phyloP scores from a whole-genome alignment of 1,140 invertebrate species.

The Papilio polytes region DNA sequence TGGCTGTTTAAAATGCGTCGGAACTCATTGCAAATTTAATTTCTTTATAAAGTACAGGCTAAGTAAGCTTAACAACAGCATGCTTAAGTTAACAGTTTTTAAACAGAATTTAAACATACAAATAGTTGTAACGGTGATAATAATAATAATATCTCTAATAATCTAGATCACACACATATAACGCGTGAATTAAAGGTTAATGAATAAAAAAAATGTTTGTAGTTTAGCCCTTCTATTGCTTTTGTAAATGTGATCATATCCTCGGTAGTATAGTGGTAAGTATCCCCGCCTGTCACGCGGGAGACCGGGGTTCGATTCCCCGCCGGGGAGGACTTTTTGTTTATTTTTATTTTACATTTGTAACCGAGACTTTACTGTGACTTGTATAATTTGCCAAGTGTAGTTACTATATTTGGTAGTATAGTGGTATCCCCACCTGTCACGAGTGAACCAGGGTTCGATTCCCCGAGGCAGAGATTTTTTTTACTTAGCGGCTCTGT shows the following conservation, averaged over 20 bases:
- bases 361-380: too few species aligned
- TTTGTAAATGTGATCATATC: too few species aligned
- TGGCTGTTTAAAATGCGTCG: constrained; percentile 36
- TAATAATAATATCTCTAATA: background rate
- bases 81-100: constrained; percentile 21
- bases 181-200: background rate
- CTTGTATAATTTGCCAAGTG: too few species aligned
- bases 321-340: too few species aligned
- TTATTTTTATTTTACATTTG: too few species aligned
- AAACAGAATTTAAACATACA: background rate
- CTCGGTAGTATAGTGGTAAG: constrained; percentile 33
- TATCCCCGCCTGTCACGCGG: constrained; percentile 39
- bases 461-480: constrained; percentile 29
- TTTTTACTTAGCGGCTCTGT: background rate
- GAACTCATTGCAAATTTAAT: constrained; percentile 38
- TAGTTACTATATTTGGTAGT: background rate
- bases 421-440: constrained; percentile 38
- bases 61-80: constrained; percentile 29
- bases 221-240: too few species aligned
- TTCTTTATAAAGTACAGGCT: constrained; percentile 37
- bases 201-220: background rate
- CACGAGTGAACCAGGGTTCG: constrained; percentile 34
- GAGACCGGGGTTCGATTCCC: constrained; percentile 45
- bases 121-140: background rate
- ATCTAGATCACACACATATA: background rate